Percentiles rank a stretch among this genome's conserved stretches.
These are phyloP conservation scores for Ranitomeya imitator DNA, from an alignment of 2,113 vertebrate genomes.

Conservation along the genomic window DNA sequence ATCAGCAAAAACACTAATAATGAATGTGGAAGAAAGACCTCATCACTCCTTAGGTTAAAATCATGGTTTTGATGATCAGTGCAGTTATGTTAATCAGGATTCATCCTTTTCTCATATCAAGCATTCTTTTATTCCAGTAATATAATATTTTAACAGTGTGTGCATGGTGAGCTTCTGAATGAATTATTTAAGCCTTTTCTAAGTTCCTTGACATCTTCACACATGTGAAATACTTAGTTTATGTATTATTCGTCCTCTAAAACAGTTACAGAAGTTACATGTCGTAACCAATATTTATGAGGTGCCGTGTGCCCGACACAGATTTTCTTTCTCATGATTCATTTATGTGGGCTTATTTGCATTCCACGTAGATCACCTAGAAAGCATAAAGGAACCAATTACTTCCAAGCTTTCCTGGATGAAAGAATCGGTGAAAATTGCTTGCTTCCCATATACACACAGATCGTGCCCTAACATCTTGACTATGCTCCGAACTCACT, in stretches of 20 bases:
- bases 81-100: conserved; percentile 48
- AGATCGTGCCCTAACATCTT: not conserved
- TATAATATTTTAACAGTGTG: conserved; percentile 39
- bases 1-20: conserved; percentile 36
- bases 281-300: not conserved
- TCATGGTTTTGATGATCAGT: conserved; percentile 42
- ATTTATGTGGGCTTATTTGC: not conserved
- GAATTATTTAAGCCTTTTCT: not conserved
- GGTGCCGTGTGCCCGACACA: not conserved
- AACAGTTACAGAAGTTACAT: not conserved
- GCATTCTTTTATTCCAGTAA: conserved; percentile 38
- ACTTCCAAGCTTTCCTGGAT: not conserved
- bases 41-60: conserved; percentile 22
- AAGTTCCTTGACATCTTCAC: conserved; percentile 5
- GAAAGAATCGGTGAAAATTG: not conserved
- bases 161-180: conserved; percentile 10
- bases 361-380: not conserved
- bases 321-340: not conserved
- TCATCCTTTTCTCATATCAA: conserved; percentile 25
- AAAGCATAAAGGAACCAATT: not conserved
- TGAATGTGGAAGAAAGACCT: conserved; percentile 29
- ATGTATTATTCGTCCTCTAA: conserved; percentile 12
- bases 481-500: not conserved
- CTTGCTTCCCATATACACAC: not conserved
- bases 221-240: conserved; percentile 5